Conservation (phyloP, 2,888 invertebrate genomes). For the Sarcophaga subvicina region DNA sequence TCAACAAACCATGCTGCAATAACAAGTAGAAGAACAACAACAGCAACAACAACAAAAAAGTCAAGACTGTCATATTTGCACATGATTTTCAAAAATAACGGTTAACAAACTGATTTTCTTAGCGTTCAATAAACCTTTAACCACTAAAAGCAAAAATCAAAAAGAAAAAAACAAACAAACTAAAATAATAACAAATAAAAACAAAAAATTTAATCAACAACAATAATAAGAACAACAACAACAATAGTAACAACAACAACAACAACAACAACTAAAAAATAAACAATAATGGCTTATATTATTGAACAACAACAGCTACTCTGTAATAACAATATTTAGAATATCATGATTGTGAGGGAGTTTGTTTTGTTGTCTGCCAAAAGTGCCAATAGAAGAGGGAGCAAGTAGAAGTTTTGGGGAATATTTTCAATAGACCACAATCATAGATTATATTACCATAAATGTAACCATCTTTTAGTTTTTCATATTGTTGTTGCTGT, state of each 20-base stretch:
- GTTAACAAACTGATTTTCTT: constrained; percentile 19
- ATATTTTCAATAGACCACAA: constrained; percentile 61
- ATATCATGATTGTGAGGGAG: constrained; percentile 23
- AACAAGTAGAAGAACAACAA: not conserved
- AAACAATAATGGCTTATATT: not conserved
- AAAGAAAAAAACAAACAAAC: not conserved
- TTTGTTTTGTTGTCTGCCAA: not conserved
- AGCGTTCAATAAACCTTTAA: constrained; percentile 56
- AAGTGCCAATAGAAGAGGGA: not conserved
- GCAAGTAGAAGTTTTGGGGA: constrained; percentile 15
- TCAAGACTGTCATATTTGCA: constrained; percentile 65
- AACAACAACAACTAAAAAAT: constrained; percentile 9
- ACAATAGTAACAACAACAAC: no score
- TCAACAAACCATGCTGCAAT: not conserved
- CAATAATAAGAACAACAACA: not conserved
- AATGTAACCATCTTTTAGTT: constrained; percentile 54
- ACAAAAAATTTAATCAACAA: not conserved
- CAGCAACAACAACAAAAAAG: not conserved
- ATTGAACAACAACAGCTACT: not conserved
- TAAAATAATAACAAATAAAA: not conserved
- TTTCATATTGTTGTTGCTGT: constrained; percentile 28
- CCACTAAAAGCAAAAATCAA: not conserved
- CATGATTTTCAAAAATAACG: constrained; percentile 63
- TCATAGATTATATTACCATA: constrained; percentile 66
- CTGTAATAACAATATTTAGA: constrained; percentile 47